Evolutionary conservation across 2,888 invertebrate genomes (phyloP), one percentile per base, ranked within the genome.

Genomic region (Incurvaria masculella): DNA sequence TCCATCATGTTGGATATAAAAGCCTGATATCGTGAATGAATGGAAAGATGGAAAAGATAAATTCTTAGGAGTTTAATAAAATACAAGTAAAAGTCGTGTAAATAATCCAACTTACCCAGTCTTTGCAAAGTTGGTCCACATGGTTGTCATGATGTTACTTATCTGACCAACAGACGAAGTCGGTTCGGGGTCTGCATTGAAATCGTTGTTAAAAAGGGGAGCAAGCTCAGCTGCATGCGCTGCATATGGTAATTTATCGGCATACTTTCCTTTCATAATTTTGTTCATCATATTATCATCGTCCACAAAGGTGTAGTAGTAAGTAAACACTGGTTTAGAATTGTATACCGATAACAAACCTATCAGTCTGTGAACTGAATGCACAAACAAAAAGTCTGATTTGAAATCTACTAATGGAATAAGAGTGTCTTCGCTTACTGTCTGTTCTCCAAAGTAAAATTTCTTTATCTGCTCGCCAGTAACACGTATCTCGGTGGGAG

Each of bases 71-170:
- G n/a, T n/a, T n/a, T n/a, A n/a, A n/a, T n/a, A n/a, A n/a, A n/a
- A n/a, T n/a, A n/a, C n/a, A n/a, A n/a, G n/a, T n/a, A n/a, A n/a
- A n/a, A n/a, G n/a, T n/a, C n/a, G n/a, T n/a, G n/a, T n/a, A n/a
- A n/a, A n/a, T n/a, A n/a, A n/a, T n/a, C n/a, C n/a, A 6, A 41
- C 20, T 17, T 41, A 41, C 41, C 41, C 43, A 21, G 8, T 21
- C n/a, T 43, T 43, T 21, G 43, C 23, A 21, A 43, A 20, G 23
- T 43, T 43, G 3, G 43, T 43, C 43, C 43, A 43, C 11, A 43
- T 8, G 8, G 23, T n/a, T 21, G 16, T 21, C 14, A 43, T 21
- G 4, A 6, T 43, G 17, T 20, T 17, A 4, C 3, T n/a, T 16
- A 21, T 43, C 4, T 17, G 4, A 6, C 11, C 33, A 14, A 14